Evolutionary conservation across 2,888 invertebrate genomes (phyloP), one percentile per base, ranked within the genome.

Genomic region (Bombylius discolor): DNA sequence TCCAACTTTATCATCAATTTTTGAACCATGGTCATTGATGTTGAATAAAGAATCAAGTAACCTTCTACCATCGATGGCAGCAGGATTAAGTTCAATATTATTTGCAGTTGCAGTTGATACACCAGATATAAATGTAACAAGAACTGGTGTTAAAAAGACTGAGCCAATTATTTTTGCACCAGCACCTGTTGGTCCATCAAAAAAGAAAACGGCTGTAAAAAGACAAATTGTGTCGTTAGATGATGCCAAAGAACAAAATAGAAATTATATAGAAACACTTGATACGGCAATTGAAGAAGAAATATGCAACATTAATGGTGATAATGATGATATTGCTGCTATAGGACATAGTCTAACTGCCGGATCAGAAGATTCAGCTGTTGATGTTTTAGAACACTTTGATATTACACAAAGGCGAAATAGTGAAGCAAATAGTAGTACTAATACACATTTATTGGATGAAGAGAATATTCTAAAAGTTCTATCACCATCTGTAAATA

Each of bases 71-170:
- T 87, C 85, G 67, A 84, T 93, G 76, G 87, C 94, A 55, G 85
- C 89, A 74, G 91, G 90, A 62, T 79, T 97, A 69, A 87, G 86
- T 62, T 85, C 91, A 53, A 87, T 96, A 67, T 78, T 96, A 62
- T 97, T 97, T 77, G 96, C 97, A 32, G 83, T 96, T 68, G 87
- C 84, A 67, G 88, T 95, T 59, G 94, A 96, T 76, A 89, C 89
- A 72, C 78, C 84, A 36, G 89, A 90, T 68, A 77, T 92, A 56
- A 89, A 87, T 73, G 78, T 80, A 65, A 72, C 68, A 62, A 70
- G 72, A 32, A 75, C 69, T 44, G 56, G 49, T 23, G 32, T 54
- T 14, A 52, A 58, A 1, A 68, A 64, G 49, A 65, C 64, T 52
- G 82, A 89, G 68, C 87, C 85, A 53, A 81, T 89, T 47, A 88